phyloP scores from a whole-genome alignment of 2,113 vertebrate genomes.

The Gnathonemus longibarbis region DNA sequence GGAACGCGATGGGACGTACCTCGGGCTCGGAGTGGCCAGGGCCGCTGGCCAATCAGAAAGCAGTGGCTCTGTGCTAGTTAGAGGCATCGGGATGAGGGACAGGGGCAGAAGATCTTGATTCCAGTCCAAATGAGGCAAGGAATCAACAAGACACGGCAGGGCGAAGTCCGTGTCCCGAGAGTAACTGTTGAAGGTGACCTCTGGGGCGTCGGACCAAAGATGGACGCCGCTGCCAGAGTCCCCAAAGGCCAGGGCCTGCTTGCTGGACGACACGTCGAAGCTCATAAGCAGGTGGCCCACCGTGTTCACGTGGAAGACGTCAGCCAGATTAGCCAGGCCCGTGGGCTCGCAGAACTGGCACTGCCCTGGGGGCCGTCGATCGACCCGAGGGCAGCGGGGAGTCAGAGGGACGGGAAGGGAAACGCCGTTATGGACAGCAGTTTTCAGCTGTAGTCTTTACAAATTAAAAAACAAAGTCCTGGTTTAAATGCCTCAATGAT shows the following conservation, averaged over 20 bases:
- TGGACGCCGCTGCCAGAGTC: constrained; percentile 92
- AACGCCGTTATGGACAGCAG: not conserved
- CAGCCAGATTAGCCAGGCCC: constrained; percentile 84
- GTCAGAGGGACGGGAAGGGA: not conserved
- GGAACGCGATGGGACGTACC: constrained; percentile 51
- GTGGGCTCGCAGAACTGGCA: constrained; percentile 98
- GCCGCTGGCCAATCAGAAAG: constrained; percentile 84
- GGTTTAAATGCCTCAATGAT: not conserved
- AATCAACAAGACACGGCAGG: constrained; percentile 85
- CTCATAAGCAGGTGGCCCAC: constrained; percentile 94
- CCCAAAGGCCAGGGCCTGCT: constrained; percentile 88
- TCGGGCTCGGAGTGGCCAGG: constrained; percentile 73
- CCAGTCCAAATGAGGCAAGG: constrained; percentile 89
- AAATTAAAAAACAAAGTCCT: not conserved
- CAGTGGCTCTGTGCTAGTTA: constrained; percentile 72
- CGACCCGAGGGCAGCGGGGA: not conserved
- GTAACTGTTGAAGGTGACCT: constrained; percentile 85
- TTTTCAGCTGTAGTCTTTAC: not conserved
- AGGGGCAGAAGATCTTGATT: constrained; percentile 89
- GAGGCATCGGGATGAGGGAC: constrained; percentile 83
- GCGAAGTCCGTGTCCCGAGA: constrained; percentile 92
- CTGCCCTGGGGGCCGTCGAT: constrained; percentile 63
- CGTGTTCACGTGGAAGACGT: constrained; percentile 91
- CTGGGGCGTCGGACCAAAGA: constrained; percentile 86
- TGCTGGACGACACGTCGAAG: constrained; percentile 90